Evolutionary conservation across 2,888 invertebrate species (phyloP).

Genomic region (Sclerodermus sp.): DNA sequence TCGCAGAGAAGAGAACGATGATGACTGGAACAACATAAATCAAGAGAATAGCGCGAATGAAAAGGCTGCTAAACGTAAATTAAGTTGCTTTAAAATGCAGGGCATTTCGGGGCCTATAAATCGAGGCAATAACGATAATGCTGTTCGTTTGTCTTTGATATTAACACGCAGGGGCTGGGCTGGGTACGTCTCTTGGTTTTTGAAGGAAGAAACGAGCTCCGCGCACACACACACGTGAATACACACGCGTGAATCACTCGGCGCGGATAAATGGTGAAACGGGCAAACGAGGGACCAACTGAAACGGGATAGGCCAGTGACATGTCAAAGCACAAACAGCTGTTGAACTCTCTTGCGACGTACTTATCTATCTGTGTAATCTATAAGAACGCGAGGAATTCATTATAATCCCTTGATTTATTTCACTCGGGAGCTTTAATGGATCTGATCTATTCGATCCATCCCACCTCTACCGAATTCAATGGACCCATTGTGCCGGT

Average conservation of each 20-base stretch:
- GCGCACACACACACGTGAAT: conserved; percentile 19
- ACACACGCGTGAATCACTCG: conserved; percentile 24
- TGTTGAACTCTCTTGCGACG: conserved; percentile 14
- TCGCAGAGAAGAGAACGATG: no score
- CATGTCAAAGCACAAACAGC: conserved; percentile 33
- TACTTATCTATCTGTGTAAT: conserved; percentile 43
- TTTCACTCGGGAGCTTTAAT: no score
- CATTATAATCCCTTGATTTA: no score
- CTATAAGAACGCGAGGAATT: conserved; percentile 23
- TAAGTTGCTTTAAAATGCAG: no score
- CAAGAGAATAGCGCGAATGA: no score
- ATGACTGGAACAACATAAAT: no score
- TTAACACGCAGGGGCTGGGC: not conserved
- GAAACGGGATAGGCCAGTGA: conserved; percentile 32
- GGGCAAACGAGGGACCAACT: conserved; percentile 16
- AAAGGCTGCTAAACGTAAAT: no score
- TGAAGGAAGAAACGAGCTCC: conserved; percentile 2
- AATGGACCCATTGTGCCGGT: no score
- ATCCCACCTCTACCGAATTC: no score
- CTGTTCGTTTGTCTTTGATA: not conserved
- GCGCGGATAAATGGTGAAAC: conserved; percentile 21
- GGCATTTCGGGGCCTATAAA: not conserved
- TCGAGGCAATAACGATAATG: not conserved
- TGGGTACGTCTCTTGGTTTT: not conserved
- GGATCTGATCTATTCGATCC: no score